Evolutionary conservation across 35 echinoderm and acorn worm species (phyloP).

Genomic region (Holothuria glaberrima): DNA sequence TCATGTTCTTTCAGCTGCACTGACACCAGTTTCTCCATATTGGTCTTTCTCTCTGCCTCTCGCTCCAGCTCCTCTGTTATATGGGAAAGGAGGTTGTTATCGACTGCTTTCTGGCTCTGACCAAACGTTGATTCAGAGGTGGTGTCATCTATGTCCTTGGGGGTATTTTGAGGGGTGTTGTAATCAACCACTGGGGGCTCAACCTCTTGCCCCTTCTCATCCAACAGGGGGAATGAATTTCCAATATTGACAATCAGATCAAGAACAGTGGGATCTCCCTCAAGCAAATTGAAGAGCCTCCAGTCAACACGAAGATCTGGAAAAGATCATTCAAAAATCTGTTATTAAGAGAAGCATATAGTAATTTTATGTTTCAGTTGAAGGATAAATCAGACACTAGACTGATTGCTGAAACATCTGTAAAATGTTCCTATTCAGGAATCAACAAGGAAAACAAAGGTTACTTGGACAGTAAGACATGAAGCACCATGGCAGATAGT

Average conservation of each 20-base stretch:
- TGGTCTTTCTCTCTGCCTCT: slow-evolving; percentile 20
- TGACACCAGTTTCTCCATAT: slow-evolving; percentile 57
- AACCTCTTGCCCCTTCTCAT: slow-evolving; percentile 76
- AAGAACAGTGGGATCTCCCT: slow-evolving; percentile 76
- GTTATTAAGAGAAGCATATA: not conserved
- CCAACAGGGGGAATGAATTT: slow-evolving; percentile 80
- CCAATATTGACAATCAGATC: slow-evolving; percentile 88
- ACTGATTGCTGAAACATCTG: too few species aligned
- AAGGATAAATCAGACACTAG: too few species aligned
- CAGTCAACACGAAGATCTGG: slow-evolving; percentile 91
- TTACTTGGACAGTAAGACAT: too few species aligned
- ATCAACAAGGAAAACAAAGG: too few species aligned
- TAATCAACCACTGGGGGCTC: slow-evolving; percentile 25
- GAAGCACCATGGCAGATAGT: too few species aligned
- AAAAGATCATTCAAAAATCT: not conserved
- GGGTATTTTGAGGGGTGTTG: slow-evolving; percentile 12
- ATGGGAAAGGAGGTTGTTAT: slow-evolving; percentile 60
- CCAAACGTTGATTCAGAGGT: slow-evolving; percentile 28
- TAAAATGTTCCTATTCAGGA: too few species aligned
- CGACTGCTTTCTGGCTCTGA: slow-evolving; percentile 17
- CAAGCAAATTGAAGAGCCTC: slow-evolving; percentile 80
- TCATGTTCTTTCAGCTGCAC: slow-evolving; percentile 86
- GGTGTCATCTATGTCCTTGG: not conserved
- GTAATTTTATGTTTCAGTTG: too few species aligned
- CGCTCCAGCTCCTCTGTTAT: slow-evolving; percentile 69